Conservation (phyloP, 2,797 vertebrate genomes). For the Melanotaenia pygmaea region DNA sequence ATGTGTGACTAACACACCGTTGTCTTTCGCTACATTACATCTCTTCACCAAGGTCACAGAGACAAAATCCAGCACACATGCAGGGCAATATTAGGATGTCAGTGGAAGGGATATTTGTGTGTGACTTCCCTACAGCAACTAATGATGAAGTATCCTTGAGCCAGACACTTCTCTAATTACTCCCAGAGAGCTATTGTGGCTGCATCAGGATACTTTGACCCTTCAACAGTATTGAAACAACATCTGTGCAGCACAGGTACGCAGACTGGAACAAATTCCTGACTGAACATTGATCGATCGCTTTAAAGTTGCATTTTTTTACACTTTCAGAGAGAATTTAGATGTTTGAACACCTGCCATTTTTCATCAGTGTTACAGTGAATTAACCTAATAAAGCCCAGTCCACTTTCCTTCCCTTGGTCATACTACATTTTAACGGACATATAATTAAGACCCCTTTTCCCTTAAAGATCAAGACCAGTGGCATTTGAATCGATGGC, state of each 20-base stretch:
- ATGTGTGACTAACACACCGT: constrained; percentile 34
- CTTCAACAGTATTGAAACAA: constrained; percentile 21
- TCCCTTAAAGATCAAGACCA: neutral
- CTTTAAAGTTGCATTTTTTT: neutral
- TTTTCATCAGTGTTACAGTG: neutral
- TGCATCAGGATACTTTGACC: constrained; percentile 44
- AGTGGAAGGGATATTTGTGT: constrained; percentile 23
- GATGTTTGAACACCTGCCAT: neutral
- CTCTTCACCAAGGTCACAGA: constrained; percentile 37
- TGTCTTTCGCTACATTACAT: constrained; percentile 37
- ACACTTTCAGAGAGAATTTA: neutral
- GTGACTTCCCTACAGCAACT: constrained; percentile 22
- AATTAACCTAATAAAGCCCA: neutral
- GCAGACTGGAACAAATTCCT: constrained; percentile 16
- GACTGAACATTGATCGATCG: neutral
- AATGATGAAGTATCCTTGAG: constrained; percentile 59
- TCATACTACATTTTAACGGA: neutral
- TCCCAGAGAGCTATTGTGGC: constrained; percentile 21
- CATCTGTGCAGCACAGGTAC: constrained; percentile 18
- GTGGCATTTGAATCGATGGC: neutral
- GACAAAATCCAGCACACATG: constrained; percentile 28
- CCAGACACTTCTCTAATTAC: constrained; percentile 54
- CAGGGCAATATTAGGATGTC: constrained; percentile 25
- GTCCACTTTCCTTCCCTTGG: neutral
- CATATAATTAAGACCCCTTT: neutral